phyloP scores from a whole-genome alignment of 2,888 invertebrate species.

The Synanthedon myopaeformis region DNA sequence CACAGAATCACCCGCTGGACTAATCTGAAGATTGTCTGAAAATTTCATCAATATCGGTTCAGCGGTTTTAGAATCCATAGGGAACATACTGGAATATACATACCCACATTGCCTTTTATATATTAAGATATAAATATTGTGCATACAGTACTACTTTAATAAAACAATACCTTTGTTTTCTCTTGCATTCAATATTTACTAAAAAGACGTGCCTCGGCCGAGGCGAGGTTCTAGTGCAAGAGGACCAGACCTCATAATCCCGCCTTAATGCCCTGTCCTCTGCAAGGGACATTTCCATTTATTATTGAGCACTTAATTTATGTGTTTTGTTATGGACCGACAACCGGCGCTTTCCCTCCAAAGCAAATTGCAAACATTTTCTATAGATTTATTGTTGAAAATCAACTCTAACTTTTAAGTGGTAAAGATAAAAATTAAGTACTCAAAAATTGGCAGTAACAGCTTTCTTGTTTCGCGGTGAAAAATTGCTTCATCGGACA shows the following conservation, averaged over 20 bases:
- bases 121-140: too few species aligned
- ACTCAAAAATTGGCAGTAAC: constrained; percentile 7
- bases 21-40: too few species aligned
- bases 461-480: constrained; percentile 15
- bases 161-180: constrained; percentile 11
- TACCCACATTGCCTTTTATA: too few species aligned
- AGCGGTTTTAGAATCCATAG: too few species aligned
- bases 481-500: constrained; percentile 44
- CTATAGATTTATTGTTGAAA: constrained; percentile 7
- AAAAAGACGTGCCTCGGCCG: constrained; percentile 6
- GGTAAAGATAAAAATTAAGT: constrained; percentile 3
- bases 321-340: constrained; percentile 71
- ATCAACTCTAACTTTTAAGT: constrained; percentile 11
- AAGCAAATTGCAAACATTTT: constrained; percentile 22
- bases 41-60: too few species aligned
- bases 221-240: constrained; percentile 29
- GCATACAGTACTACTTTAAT: neutral
- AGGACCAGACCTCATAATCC: constrained; percentile 64
- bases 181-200: constrained; percentile 7
- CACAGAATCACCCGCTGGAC: too few species aligned
- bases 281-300: constrained; percentile 72
- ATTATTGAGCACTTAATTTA: constrained; percentile 73
- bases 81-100: too few species aligned
- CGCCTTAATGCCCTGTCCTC: constrained; percentile 69
- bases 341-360: constrained; percentile 38